Base-by-base conservation (phyloP, 2,797 vertebrate genomes). In the Neosilurus hyrtlii region DNA sequence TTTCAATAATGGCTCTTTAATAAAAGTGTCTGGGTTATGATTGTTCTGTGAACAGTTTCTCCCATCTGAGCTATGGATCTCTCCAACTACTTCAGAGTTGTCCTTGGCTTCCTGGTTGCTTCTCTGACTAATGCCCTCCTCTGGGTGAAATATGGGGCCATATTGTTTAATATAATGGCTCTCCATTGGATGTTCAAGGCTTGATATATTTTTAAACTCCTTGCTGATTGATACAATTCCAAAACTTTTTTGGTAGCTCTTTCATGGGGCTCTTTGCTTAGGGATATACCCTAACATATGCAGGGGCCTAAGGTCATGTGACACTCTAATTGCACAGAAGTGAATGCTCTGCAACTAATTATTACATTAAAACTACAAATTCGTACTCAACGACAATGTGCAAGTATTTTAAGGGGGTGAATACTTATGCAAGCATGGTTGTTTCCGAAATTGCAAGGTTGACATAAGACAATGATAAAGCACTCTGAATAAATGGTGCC, bases 21-120 rank as follows among this genome's bases (percentile, higher is more conserved):
- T 57, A 35, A 57, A 35, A 37, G 30, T 35, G 54, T 22, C 56
- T 14, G 73, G 18, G 73, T 30, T 59, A 22, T 59, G 73, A 75
- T 37, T 75, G 73, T 59, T 59, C 73, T 59, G 72, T 35, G 52
- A 74, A 74, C 72, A 74, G 72, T 16, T 57, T 35, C 72, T 74
- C 54, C 72, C 54, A 57, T 57, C 24, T 75, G 52, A 59, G 72
- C 54, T 37, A 2, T 75, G 26, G 56, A 57, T 75, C 26, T 57
- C 54, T 22, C 54, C 30, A 56, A 26, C n/a, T 74, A 4, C 26
- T 74, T 74, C 24, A 56, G 24, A 74, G 24, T 73, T 73, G 52
- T 24, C 52, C 51, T 73, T 56, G 52, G 52, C 51, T 24, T 54
- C 51, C 24, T 24, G 49, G 49, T 72, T 26, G 8, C 71, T 73